These are phyloP conservation scores for Aleiodes leptofemur DNA, from an alignment of 2,888 invertebrate species.

Conservation along the genomic window DNA sequence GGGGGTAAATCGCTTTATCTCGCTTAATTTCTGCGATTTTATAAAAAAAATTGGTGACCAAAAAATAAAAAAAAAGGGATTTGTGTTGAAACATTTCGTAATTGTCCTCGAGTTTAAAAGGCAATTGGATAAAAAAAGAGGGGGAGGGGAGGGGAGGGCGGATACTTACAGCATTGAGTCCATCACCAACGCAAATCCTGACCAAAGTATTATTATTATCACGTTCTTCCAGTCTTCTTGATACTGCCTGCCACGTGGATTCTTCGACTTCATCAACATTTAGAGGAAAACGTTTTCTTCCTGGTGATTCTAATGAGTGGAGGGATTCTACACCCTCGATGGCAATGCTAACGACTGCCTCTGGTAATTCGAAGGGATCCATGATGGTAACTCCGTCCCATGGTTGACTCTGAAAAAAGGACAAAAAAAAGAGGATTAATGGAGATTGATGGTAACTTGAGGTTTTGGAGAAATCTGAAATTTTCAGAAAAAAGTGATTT, in stretches of 20 bases:
- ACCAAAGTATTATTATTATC: slow-evolving; percentile 81
- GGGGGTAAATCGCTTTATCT: no score
- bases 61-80: no score
- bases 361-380: slow-evolving; percentile 85
- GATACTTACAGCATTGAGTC: slow-evolving; percentile 80
- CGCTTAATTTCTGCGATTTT: no score
- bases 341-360: slow-evolving; percentile 82
- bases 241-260: slow-evolving; percentile 79
- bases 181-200: slow-evolving; percentile 81
- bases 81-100: background rate
- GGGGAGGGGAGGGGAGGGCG: background rate
- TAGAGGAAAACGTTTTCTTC: slow-evolving; percentile 78
- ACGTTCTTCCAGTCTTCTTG: slow-evolving; percentile 79
- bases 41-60: no score
- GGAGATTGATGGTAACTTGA: no score
- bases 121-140: background rate
- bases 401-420: slow-evolving; percentile 77
- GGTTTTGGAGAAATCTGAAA: no score
- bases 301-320: slow-evolving; percentile 58
- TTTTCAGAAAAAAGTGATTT: no score
- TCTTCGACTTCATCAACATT: slow-evolving; percentile 81
- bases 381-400: slow-evolving; percentile 83
- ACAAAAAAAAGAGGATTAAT: slow-evolving; percentile 3
- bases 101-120: background rate
- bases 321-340: slow-evolving; percentile 81